Conservation (phyloP, 2,797 vertebrate genomes). For the Sebastolobus altivelis region DNA sequence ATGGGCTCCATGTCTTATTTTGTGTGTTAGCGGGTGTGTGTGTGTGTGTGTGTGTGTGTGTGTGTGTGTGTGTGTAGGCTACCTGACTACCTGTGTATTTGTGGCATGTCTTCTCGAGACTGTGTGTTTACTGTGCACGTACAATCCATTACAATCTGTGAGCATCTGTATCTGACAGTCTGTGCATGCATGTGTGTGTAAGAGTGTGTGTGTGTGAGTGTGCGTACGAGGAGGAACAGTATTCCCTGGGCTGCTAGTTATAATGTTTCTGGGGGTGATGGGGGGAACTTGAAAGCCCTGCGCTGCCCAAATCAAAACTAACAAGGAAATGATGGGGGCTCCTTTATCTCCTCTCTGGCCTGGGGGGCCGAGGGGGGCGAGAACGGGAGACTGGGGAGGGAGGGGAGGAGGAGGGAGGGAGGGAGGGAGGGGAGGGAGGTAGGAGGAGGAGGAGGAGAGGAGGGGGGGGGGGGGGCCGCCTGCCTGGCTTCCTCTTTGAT, state of each 20-base stretch:
- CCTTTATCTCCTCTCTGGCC: conserved; percentile 91
- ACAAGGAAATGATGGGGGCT: conserved; percentile 95
- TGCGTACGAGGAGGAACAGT: conserved; percentile 78
- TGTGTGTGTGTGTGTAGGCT: conserved; percentile 10
- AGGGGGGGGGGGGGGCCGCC: conserved; percentile 55
- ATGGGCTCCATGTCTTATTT: conserved; percentile 77
- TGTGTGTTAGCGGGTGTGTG: conserved; percentile 47
- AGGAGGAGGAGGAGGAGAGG: conserved; percentile 29
- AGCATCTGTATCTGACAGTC: conserved; percentile 80
- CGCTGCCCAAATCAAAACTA: conserved; percentile 96
- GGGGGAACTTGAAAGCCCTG: conserved; percentile 95
- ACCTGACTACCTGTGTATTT: conserved; percentile 73
- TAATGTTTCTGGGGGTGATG: conserved; percentile 98
- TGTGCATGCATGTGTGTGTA: conserved; percentile 54
- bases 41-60: conserved; percentile 21
- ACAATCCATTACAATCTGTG: conserved; percentile 68
- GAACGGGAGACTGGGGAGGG: conserved; percentile 74
- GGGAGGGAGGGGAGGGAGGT: conserved; percentile 14
- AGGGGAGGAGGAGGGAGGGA: conserved; percentile 43
- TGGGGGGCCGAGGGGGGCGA: conserved; percentile 83
- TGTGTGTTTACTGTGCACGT: conserved; percentile 64
- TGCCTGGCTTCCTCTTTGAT: conserved; percentile 91
- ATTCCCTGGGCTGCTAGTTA: conserved; percentile 98
- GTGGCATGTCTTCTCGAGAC: conserved; percentile 68
- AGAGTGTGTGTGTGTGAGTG: conserved; percentile 57